Conservation (phyloP, 2,888 invertebrate species). For the Heliconius hortense region DNA sequence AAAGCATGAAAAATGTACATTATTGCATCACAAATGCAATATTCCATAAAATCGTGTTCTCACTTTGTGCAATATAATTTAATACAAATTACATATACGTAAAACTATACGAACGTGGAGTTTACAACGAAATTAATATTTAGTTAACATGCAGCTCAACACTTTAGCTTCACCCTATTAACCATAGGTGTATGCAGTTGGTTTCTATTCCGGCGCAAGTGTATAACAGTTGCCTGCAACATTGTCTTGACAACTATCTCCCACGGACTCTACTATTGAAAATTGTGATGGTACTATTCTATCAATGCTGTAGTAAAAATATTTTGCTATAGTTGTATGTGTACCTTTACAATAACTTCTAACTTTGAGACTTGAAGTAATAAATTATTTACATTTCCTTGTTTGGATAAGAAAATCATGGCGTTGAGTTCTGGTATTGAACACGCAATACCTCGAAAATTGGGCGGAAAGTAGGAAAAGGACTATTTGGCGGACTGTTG, state of each 20-base stretch:
- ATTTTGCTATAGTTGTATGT: too few relatives aligned
- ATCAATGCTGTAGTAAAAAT: background rate
- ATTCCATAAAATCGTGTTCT: too few relatives aligned
- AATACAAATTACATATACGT: background rate
- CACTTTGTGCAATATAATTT: too few relatives aligned
- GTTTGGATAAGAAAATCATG: background rate
- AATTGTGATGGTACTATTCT: background rate
- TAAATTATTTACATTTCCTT: too few relatives aligned
- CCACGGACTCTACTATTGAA: background rate
- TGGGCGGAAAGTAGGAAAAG: too few relatives aligned
- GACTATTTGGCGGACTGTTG: too few relatives aligned
- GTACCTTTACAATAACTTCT: too few relatives aligned
- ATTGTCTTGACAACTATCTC: conserved; percentile 2
- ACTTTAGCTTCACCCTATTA: background rate
- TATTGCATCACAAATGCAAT: too few relatives aligned
- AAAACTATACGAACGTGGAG: background rate
- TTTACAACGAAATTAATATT: conserved; percentile 7
- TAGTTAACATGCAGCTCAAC: background rate
- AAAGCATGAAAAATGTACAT: too few relatives aligned
- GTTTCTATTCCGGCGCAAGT: background rate
- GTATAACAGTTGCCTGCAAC: conserved; percentile 5
- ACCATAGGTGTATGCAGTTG: conserved; percentile 5
- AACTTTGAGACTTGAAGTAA: too few relatives aligned
- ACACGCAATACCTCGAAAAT: background rate
- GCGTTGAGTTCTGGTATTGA: background rate